Base-by-base conservation (phyloP, 2,113 vertebrate genomes). In the Smithornis capensis region DNA sequence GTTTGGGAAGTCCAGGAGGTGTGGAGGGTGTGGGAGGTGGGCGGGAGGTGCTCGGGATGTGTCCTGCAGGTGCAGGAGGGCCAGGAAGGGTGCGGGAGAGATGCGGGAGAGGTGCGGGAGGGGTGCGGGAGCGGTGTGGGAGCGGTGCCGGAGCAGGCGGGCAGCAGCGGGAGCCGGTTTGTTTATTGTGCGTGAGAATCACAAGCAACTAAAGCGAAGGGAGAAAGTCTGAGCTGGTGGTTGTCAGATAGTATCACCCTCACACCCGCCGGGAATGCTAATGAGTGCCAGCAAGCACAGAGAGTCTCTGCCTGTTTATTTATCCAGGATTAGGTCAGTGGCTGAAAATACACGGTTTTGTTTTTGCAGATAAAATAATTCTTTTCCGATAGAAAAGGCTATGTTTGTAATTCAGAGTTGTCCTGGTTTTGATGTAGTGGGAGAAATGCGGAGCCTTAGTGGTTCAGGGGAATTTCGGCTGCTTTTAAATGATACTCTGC, bases 261-360 rank as follows among this genome's bases (percentile, higher is more conserved):
- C 89, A 87, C 69, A 92, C 33, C 35, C 91, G 38, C 78, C 8
- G 52, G 60, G 67, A 64, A 49, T 65, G 56, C 49, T 86, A 68
- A 65, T 28, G 33, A 65, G 47, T 56, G 63, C 38, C 40, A 88
- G 71, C 19, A 44, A 89, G 81, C 92, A 79, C 7, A 19, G 69
- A 67, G 35, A 92, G 84, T 28, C 70, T 91, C 93, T 93, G 93
- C 79, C 74, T 87, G 88, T 90, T 96, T 92, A 7, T 92, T 96
- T 92, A 71, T 69, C 77, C 73, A 14, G 33, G 89, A 37, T 38
- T 65, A 65, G 95, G 93, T 87, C 95, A 93, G 89, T 33, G 86
- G 64, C 86, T 92, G 65, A 40, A 91, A 93, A 87, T 13, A 85
- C 83, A 56, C 59, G 60, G 94, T 31, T 87, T 71, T 86, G 47